A percentile compares a stretch with the other conserved stretches of the same genome.
These are phyloP conservation scores for Euclidia mi DNA, from an alignment of 2,888 invertebrate genomes.

Conservation along the genomic window DNA sequence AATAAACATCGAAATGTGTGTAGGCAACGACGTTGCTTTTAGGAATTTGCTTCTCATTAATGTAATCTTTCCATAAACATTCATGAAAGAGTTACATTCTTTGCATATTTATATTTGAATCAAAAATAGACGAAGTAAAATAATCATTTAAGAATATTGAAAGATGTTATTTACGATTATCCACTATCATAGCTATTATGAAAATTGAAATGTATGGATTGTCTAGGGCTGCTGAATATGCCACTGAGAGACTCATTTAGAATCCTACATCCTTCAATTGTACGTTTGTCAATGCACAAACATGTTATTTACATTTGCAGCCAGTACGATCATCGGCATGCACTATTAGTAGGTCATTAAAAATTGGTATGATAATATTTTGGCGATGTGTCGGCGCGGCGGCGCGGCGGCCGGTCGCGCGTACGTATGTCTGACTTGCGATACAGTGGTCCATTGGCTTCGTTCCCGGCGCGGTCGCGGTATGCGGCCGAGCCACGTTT, in stretches of 20 bases:
- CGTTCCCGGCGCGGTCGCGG: constrained; percentile 77
- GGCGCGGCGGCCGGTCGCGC: constrained; percentile 25
- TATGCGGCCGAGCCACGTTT: constrained; percentile 81
- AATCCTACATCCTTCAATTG: neutral
- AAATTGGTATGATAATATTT: constrained; percentile 71
- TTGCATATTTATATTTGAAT: too few relatives aligned
- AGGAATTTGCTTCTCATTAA: too few relatives aligned
- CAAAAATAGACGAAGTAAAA: too few relatives aligned
- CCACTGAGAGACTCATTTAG: neutral
- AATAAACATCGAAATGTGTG: neutral
- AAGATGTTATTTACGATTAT: too few relatives aligned
- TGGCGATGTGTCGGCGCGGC: constrained; percentile 56
- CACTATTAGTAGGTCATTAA: constrained; percentile 32
- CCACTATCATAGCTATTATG: too few relatives aligned
- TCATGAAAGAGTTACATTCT: too few relatives aligned
- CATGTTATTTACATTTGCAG: neutral
- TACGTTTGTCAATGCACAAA: neutral
- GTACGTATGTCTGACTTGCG: constrained; percentile 63
- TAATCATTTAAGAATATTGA: too few relatives aligned
- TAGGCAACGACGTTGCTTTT: neutral
- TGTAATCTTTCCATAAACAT: too few relatives aligned
- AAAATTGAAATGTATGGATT: too few relatives aligned
- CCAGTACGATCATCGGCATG: constrained; percentile 6
- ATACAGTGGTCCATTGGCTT: constrained; percentile 80
- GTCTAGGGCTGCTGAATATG: too few relatives aligned